Percentiles rank a stretch among this genome's conserved stretches.
Evolutionary conservation across 2,113 vertebrate genomes (phyloP).

Genomic region (Natator depressus): DNA sequence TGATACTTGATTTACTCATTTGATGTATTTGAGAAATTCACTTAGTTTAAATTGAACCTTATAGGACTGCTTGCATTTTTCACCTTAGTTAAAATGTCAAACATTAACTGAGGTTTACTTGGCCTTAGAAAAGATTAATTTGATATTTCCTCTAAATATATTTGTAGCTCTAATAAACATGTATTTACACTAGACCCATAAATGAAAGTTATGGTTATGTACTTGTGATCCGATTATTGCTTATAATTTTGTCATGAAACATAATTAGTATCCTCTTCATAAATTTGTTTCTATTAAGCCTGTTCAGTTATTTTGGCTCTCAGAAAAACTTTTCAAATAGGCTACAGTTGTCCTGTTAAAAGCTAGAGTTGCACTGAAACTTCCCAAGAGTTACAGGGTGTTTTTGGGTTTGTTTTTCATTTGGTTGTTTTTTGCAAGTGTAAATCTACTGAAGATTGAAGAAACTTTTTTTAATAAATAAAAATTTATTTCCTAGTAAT

Average conservation of each 20-base stretch:
- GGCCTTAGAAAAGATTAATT: constrained; percentile 60
- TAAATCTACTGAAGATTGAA: neutral
- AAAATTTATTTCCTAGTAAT: neutral
- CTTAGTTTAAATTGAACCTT: constrained; percentile 48
- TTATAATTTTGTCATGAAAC: neutral
- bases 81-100: constrained; percentile 70
- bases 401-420: neutral
- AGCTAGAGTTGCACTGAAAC: constrained; percentile 34
- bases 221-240: neutral
- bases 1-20: constrained; percentile 9
- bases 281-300: constrained; percentile 7
- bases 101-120: constrained; percentile 68
- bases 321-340: constrained; percentile 30
- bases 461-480: constrained; percentile 9
- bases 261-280: neutral
- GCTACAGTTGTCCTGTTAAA: neutral
- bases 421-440: constrained; percentile 39
- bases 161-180: constrained; percentile 13
- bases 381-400: neutral
- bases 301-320: constrained; percentile 42
- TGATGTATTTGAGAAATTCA: constrained; percentile 1
- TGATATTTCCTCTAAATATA: constrained; percentile 41
- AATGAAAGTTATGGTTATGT: neutral
- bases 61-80: constrained; percentile 65
- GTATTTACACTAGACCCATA: neutral